These are phyloP conservation scores for Zapornia atra DNA, from an alignment of 2,113 vertebrate species.

Conservation along the genomic window DNA sequence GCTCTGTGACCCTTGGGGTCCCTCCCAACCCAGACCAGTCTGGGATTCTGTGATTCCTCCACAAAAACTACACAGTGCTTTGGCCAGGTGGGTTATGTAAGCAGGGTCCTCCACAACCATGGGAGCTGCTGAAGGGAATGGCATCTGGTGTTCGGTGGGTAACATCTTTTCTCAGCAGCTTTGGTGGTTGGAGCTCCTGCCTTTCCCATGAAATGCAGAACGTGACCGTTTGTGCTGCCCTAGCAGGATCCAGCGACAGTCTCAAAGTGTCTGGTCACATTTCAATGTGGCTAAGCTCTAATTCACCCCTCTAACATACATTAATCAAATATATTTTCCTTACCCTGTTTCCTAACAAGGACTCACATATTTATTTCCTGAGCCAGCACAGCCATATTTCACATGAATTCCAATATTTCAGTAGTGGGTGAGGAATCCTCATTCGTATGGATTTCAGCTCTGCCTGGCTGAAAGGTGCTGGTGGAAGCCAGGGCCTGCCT, in stretches of 20 bases:
- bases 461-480: not conserved
- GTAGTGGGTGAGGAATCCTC: not conserved
- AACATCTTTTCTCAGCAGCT: not conserved
- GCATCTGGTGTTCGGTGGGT: not conserved
- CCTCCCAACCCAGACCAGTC: no score
- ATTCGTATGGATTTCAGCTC: not conserved
- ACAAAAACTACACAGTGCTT: not conserved
- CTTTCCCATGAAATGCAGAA: conserved; percentile 44
- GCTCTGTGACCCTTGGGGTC: no score
- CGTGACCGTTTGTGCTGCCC: not conserved
- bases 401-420: conserved; percentile 49
- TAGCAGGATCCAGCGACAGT: not conserved
- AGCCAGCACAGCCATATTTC: conserved; percentile 29
- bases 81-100: not conserved
- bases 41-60: not conserved
- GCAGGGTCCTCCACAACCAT: not conserved
- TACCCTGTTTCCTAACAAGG: conserved; percentile 28
- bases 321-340: conserved; percentile 45
- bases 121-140: not conserved
- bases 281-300: not conserved
- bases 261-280: conserved; percentile 59
- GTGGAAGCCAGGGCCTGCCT: not conserved
- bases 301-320: conserved; percentile 5
- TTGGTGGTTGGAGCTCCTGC: not conserved
- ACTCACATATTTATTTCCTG: conserved; percentile 21